Conservation (phyloP, 2,797 vertebrate genomes). For the Cirrhinus mrigala region DNA sequence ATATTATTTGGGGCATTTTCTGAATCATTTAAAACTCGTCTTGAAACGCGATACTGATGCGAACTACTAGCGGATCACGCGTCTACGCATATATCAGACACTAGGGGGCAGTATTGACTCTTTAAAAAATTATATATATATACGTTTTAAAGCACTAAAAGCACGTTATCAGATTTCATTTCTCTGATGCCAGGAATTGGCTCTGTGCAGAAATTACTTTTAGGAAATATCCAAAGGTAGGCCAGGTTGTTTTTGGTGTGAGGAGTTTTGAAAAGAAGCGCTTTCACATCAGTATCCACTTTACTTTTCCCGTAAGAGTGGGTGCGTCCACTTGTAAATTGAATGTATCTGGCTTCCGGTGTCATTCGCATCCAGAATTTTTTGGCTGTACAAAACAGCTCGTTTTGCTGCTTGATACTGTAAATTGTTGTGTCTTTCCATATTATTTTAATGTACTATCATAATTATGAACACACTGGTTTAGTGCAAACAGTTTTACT, state of each 20-base stretch:
- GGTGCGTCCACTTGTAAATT: too few relatives aligned
- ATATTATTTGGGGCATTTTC: neutral
- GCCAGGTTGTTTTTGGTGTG: neutral
- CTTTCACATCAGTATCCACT: neutral
- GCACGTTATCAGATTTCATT: neutral
- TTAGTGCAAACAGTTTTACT: too few relatives aligned
- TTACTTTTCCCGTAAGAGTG: too few relatives aligned
- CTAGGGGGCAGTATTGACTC: conserved; percentile 72
- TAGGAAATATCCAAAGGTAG: neutral
- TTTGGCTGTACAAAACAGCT: too few relatives aligned
- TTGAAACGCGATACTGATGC: neutral
- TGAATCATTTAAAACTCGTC: neutral
- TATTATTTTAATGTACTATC: too few relatives aligned
- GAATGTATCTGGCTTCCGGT: too few relatives aligned
- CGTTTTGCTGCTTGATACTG: too few relatives aligned
- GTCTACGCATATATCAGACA: conserved; percentile 51
- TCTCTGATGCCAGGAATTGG: neutral
- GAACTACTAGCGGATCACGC: neutral
- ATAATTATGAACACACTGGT: too few relatives aligned
- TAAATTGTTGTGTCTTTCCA: too few relatives aligned
- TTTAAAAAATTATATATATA: conserved; percentile 13
- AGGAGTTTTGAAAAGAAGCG: neutral
- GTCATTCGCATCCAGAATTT: too few relatives aligned
- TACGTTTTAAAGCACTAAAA: neutral
- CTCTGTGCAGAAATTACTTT: neutral